Evolutionary conservation across 2,113 vertebrate genomes (phyloP).

Genomic region (Morone chrysops): DNA sequence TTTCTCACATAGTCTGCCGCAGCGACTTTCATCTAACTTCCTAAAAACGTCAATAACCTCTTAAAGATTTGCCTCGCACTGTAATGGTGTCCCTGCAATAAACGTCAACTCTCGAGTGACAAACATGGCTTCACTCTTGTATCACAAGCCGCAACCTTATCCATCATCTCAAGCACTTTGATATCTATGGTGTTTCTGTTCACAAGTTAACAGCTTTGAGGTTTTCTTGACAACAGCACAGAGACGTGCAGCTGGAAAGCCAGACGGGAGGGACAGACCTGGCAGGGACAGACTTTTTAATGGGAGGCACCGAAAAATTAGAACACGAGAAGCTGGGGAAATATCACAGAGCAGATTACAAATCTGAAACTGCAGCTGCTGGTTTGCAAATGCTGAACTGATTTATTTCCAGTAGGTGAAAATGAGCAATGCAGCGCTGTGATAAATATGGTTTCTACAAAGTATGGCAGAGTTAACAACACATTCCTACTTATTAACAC

Average conservation of each 20-base stretch:
- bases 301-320: slow-evolving; percentile 46
- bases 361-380: slow-evolving; percentile 61
- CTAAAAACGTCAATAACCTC: slow-evolving; percentile 28
- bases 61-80: slow-evolving; percentile 8
- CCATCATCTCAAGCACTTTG: slow-evolving; percentile 65
- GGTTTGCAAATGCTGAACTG: slow-evolving; percentile 24
- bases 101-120: slow-evolving; percentile 12
- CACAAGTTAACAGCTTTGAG: slow-evolving; percentile 66
- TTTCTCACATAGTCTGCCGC: background rate
- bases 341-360: slow-evolving; percentile 51
- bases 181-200: slow-evolving; percentile 60
- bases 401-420: slow-evolving; percentile 48
- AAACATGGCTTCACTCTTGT: slow-evolving; percentile 4
- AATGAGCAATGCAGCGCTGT: background rate
- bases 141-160: slow-evolving; percentile 61
- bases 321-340: slow-evolving; percentile 55
- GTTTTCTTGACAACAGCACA: slow-evolving; percentile 31
- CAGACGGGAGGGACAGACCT: slow-evolving; percentile 21
- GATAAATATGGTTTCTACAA: slow-evolving; percentile 24
- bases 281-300: slow-evolving; percentile 60
- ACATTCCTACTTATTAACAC: slow-evolving; percentile 9
- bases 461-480: background rate
- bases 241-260: slow-evolving; percentile 46
- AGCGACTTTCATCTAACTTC: slow-evolving; percentile 9
- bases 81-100: background rate